These are phyloP conservation scores for Ibycter americanus DNA, from an alignment of 2,797 vertebrate species.

Conservation along the genomic window DNA sequence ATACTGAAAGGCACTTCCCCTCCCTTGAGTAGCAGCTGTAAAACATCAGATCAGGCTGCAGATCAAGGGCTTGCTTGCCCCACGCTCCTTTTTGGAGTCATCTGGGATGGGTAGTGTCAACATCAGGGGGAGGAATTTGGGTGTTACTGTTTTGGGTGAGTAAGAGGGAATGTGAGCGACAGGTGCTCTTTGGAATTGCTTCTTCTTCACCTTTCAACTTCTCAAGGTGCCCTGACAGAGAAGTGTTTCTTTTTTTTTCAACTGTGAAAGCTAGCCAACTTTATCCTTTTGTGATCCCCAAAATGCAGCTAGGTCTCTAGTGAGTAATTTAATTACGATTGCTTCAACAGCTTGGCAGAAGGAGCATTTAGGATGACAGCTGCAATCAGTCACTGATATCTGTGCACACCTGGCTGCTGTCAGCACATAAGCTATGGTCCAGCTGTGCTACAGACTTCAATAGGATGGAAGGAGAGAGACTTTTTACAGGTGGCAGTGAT, in stretches of 20 bases:
- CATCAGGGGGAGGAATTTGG: not conserved
- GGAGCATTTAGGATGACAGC: conserved; percentile 14
- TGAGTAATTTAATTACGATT: conserved; percentile 41
- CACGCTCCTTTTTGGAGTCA: not conserved
- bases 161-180: not conserved
- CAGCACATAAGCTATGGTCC: conserved; percentile 19
- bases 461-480: not conserved
- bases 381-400: conserved; percentile 29
- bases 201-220: not conserved
- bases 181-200: not conserved
- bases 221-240: conserved; percentile 38
- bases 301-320: conserved; percentile 6
- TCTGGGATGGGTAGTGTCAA: not conserved
- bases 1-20: not conserved
- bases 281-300: conserved; percentile 24
- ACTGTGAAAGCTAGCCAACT: not conserved
- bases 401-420: conserved; percentile 40
- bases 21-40: not conserved
- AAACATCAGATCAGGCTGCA: not conserved
- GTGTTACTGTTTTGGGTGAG: not conserved
- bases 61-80: not conserved
- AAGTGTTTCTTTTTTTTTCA: not conserved
- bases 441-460: not conserved
- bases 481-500: conserved; percentile 38
- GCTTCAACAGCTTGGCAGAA: conserved; percentile 20